A percentile compares a stretch with the other conserved stretches of the same genome.
Conservation (phyloP, 2,888 invertebrate genomes). For the Pycnomerus fuliginosus region DNA sequence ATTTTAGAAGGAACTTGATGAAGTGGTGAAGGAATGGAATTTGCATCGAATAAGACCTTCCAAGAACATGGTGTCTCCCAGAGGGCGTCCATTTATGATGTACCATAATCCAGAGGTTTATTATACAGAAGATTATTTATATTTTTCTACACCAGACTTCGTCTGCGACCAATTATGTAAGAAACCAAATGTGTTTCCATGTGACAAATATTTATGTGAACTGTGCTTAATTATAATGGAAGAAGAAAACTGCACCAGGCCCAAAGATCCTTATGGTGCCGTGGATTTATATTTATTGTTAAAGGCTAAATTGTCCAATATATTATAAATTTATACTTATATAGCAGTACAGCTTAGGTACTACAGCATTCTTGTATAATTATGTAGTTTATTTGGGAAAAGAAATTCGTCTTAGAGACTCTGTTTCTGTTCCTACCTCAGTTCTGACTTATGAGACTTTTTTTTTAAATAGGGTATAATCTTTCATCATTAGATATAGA, state of each 20-base stretch:
- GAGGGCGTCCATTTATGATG: slow-evolving; percentile 17
- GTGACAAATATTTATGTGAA: slow-evolving; percentile 1
- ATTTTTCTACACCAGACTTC: background rate
- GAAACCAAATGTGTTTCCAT: background rate
- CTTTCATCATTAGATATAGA: too few species aligned
- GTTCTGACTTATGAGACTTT: too few species aligned
- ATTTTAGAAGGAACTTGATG: slow-evolving; percentile 16
- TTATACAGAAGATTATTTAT: slow-evolving; percentile 2
- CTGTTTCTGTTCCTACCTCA: too few species aligned
- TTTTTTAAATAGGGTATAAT: too few species aligned
- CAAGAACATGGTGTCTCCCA: slow-evolving; percentile 12
- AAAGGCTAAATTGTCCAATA: slow-evolving; percentile 1
- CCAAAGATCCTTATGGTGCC: slow-evolving; percentile 3
- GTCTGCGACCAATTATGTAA: background rate
- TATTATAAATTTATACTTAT: too few species aligned
- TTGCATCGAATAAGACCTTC: slow-evolving; percentile 10
- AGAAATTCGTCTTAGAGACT: too few species aligned
- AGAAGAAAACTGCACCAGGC: slow-evolving; percentile 1
- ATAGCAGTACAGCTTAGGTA: too few species aligned
- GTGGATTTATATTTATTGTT: slow-evolving; percentile 6
- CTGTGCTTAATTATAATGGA: slow-evolving; percentile 1
- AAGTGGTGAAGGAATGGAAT: slow-evolving; percentile 17
- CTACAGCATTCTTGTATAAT: too few species aligned
- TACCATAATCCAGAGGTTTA: slow-evolving; percentile 13
- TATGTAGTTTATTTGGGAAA: too few species aligned